Evolutionary conservation across 2,888 invertebrate species (phyloP), one percentile per base, ranked within the genome.

Genomic region (Drosophila prostipennis): DNA sequence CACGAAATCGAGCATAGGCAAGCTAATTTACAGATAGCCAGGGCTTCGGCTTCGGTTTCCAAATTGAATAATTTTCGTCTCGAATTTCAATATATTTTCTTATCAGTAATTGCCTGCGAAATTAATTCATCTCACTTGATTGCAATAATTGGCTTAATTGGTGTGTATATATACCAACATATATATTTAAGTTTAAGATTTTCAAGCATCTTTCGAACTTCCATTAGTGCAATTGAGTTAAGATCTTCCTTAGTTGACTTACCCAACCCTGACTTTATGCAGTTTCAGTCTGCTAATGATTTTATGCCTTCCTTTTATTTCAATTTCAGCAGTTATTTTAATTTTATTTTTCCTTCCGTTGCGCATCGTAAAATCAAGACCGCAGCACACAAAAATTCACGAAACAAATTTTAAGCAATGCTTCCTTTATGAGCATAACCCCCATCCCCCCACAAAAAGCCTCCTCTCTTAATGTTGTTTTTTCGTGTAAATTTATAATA

Each of bases 401-500:
- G 51, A 71, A 61, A 61, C 42, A 70, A 70, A 87, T 79, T 80
- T 72, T 68, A 71, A 74, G 81, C 76, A 76, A 61, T 69, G 77
- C 63, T 80, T 80, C 69, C 86, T 80, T 80, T 72, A 78, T 77
- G 80, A 45, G 56, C 68, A 67, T 54, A 51, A 55, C 52, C 55
- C 23, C 51, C 26, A 0, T 1, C 37, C 34, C 19, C 32, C 14
- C 7, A 14, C 49, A n/a, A 57, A 14, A 45, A 43, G 34, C 34
- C 34, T 34, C 42, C 53, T 29, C 43, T 36, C 60, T 56, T 82
- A 87, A 86, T 84, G 83, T 80, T 84, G 73, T 78, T 87, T 86
- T 83, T 83, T 83, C 88, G 80, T 84, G 88, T 87, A 80, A 86
- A 87, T 87, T 83, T 77, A 79, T 87, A 84, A 84, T 84, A 84